Evolutionary conservation across 1,140 invertebrate genomes (phyloP), one percentile per base, ranked within the genome.

Genomic region (Laupala kohalensis): DNA sequence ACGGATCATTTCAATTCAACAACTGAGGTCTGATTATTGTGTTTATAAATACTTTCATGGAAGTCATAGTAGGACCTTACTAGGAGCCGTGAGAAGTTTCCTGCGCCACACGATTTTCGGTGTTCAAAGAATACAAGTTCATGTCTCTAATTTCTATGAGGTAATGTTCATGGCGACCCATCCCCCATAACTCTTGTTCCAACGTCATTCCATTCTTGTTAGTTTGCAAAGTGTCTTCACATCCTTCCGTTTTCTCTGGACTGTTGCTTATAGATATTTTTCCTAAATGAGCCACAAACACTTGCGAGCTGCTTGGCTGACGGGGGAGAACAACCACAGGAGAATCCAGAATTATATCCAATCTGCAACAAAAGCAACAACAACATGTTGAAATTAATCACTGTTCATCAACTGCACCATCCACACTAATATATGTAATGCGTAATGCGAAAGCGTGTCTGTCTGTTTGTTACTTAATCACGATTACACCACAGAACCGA

Each of bases 241-340:
- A 28, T 15, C 69, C 62, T 15, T 25, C 23, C 3, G 15, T 26
- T 15, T 12, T 19, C 19, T 53, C 37, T 2, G 19, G 9, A 28
- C 67, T 25, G 79, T 87, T 86, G 74, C 75, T 78, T 4, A 95
- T 81, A 25, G 87, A 88, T 77, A 97, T 97, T 77, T 92, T 90
- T 29, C 96, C 96, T 67, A 98, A 84, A 83, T 96, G 94, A n/a
- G 92, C 93, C 19, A 97, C 92, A 68, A 97, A 86, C 25, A 97
- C 93, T 77, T 95, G 87, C 23, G 86, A 76, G 80, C 93, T 95
- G 27, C 84, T 84, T n/a, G 88, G 84, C 6, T 87, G 86, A 70
- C 91, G 83, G 0, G 95, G 95, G 66, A 97, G 80, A 28, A 97
- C 90, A 66, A 97, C 85, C 26, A 97, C 92, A 2, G 96, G 96